These are phyloP conservation scores for Plusia festucae DNA, from an alignment of 2,888 invertebrate species.

Conservation along the genomic window DNA sequence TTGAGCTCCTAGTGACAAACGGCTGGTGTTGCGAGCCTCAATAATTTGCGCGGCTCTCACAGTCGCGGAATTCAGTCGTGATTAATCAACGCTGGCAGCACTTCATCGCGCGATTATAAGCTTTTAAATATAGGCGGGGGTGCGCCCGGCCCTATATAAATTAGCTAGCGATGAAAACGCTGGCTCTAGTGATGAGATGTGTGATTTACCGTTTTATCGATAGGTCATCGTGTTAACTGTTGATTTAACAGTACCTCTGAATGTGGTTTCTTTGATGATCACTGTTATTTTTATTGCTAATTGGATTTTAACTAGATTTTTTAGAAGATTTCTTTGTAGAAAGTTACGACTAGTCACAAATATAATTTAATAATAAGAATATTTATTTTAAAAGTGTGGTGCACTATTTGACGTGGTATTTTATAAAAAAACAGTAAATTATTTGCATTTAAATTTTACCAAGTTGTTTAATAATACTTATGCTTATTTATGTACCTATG, in stretches of 20 bases:
- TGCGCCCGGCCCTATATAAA: constrained; percentile 83
- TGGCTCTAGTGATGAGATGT: constrained; percentile 62
- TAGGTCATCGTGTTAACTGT: neutral
- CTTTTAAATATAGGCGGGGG: constrained; percentile 84
- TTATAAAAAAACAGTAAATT: too few species aligned
- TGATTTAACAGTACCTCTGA: neutral
- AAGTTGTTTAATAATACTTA: too few species aligned
- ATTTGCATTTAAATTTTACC: too few species aligned
- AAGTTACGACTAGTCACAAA: too few species aligned
- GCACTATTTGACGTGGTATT: too few species aligned
- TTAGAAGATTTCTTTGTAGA: too few species aligned
- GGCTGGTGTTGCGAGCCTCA: constrained; percentile 56
- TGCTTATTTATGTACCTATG: too few species aligned
- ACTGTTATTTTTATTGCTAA: neutral
- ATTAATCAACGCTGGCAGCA: constrained; percentile 85
- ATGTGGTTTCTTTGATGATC: neutral
- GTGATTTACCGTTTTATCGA: constrained; percentile 27
- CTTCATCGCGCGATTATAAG: constrained; percentile 88
- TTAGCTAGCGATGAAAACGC: constrained; percentile 85
- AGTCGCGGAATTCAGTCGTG: constrained; percentile 72
- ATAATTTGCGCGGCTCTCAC: constrained; percentile 63
- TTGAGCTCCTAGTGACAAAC: constrained; percentile 60
- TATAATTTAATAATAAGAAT: too few species aligned
- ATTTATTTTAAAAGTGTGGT: too few species aligned
- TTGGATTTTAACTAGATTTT: neutral